Evolutionary conservation across 2,888 invertebrate species (phyloP).

Genomic region (Eristalinus sepulchralis): DNA sequence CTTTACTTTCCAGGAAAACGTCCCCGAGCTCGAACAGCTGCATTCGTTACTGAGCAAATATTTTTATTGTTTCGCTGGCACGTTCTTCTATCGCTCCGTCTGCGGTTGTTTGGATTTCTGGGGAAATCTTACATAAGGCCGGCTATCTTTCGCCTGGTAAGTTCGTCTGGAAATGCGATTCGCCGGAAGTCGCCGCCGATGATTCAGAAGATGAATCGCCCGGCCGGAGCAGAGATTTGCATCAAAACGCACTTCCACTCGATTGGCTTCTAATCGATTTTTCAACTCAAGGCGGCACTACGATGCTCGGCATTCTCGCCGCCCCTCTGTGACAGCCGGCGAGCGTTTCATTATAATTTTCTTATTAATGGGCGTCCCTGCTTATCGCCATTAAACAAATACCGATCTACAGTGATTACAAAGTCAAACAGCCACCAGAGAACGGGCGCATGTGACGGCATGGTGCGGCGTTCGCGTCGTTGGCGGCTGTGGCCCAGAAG

Average conservation of each 20-base stretch:
- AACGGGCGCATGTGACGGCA: neutral
- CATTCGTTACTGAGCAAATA: neutral
- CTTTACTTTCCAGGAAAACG: neutral
- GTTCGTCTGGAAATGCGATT: neutral
- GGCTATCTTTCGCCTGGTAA: neutral
- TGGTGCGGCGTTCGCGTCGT: no score
- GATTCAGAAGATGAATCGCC: neutral
- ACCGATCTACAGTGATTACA: slow-evolving; percentile 50
- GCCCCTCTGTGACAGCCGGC: neutral
- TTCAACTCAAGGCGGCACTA: neutral
- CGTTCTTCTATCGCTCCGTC: neutral
- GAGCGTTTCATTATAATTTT: slow-evolving; percentile 49
- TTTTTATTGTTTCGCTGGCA: neutral
- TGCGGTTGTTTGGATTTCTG: neutral
- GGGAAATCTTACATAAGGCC: neutral
- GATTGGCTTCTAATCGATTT: neutral
- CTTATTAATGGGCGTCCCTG: slow-evolving; percentile 66
- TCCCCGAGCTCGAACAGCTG: neutral
- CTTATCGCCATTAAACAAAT: slow-evolving; percentile 64
- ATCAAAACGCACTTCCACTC: neutral
- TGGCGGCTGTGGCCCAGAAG: neutral
- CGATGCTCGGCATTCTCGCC: neutral
- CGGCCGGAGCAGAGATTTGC: neutral
- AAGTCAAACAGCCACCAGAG: slow-evolving; percentile 17
- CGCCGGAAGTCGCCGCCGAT: neutral